A percentile compares a stretch with the other conserved stretches of the same genome.
phyloP scores from a whole-genome alignment of 2,888 invertebrate genomes.

The Chromoteleia sp. region DNA sequence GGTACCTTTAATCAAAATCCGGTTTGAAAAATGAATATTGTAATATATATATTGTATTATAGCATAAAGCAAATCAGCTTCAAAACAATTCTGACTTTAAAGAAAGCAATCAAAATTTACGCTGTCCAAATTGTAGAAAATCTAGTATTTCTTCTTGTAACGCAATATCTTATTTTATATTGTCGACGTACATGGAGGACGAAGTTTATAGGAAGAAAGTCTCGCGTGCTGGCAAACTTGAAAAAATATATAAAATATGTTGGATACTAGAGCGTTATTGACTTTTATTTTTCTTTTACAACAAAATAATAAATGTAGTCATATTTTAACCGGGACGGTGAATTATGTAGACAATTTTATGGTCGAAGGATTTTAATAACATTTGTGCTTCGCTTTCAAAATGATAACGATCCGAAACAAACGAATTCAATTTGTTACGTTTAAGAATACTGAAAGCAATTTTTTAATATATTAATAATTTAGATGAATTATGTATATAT shows the following conservation, averaged over 20 bases:
- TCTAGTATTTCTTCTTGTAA: constrained; percentile 21
- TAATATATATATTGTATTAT: too few relatives aligned
- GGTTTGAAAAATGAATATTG: constrained; percentile 5
- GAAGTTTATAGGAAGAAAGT: constrained; percentile 18
- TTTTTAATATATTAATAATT: constrained; percentile 16
- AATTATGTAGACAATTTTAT: neutral
- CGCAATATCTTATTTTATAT: constrained; percentile 22
- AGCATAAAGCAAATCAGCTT: neutral
- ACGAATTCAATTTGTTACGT: neutral
- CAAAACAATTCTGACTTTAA: neutral
- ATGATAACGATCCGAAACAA: neutral
- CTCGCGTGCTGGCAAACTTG: constrained; percentile 1
- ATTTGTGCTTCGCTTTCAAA: neutral
- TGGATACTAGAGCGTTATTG: neutral
- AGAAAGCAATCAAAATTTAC: constrained; percentile 10
- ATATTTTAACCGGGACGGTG: neutral
- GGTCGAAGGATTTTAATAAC: neutral
- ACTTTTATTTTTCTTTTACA: constrained; percentile 9
- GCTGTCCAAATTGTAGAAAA: constrained; percentile 3
- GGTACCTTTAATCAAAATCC: too few relatives aligned
- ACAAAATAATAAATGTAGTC: neutral
- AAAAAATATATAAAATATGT: neutral
- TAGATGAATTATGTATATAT: constrained; percentile 12
- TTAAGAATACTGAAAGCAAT: neutral
- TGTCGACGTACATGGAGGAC: constrained; percentile 5